Percentiles rank a stretch among this genome's conserved stretches.
Evolutionary conservation across 2,113 vertebrate species (phyloP).

Genomic region (Rhea americana): DNA sequence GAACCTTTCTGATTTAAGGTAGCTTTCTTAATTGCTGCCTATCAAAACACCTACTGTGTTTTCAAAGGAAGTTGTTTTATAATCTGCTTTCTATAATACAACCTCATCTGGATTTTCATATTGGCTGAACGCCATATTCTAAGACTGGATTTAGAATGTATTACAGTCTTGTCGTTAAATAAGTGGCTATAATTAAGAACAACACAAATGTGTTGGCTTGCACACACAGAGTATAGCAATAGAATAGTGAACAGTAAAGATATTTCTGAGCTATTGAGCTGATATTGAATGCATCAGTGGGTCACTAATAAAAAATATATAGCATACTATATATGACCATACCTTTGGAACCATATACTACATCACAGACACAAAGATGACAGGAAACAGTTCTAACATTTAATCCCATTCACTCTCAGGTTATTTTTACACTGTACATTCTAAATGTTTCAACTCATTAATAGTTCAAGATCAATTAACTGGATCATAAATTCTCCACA

Average conservation of each 20-base stretch:
- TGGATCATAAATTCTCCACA: neutral
- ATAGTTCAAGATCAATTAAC: neutral
- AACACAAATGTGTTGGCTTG: neutral
- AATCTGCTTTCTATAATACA: neutral
- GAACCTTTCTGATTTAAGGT: neutral
- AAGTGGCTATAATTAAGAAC: neutral
- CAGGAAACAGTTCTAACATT: neutral
- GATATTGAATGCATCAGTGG: neutral
- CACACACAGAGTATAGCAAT: neutral
- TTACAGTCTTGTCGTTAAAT: neutral
- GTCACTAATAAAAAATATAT: neutral
- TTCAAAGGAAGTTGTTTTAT: neutral
- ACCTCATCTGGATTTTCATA: neutral
- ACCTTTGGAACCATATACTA: neutral
- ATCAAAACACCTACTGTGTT: neutral
- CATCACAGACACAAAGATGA: neutral
- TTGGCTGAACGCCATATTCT: neutral
- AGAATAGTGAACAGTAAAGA: neutral
- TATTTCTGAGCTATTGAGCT: neutral
- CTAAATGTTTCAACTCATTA: neutral
- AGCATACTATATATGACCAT: accelerated
- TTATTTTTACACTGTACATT: neutral
- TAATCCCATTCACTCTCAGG: neutral
- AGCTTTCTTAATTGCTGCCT: neutral
- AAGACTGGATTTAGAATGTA: neutral